phyloP scores from a whole-genome alignment of 2,888 invertebrate genomes.

The Tenthredo mesomela region DNA sequence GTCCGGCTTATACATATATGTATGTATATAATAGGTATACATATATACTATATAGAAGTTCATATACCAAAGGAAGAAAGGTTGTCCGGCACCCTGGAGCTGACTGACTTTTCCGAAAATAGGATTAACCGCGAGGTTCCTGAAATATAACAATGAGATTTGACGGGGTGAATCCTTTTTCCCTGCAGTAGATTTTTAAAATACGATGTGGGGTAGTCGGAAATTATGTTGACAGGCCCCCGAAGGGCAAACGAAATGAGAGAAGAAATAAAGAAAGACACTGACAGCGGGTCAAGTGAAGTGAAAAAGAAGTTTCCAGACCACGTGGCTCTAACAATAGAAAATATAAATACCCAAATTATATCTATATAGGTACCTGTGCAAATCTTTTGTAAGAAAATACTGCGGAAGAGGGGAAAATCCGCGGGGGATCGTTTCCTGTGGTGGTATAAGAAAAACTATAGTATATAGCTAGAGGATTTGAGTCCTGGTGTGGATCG shows the following conservation, averaged over 20 bases:
- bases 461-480: too few relatives aligned
- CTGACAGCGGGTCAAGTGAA: background rate
- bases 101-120: background rate
- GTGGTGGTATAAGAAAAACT: background rate
- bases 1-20: background rate
- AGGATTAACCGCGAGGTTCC: constrained; percentile 7
- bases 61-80: background rate
- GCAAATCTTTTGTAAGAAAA: background rate
- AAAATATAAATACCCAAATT: background rate
- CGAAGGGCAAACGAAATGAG: background rate
- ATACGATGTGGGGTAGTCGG: background rate
- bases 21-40: background rate
- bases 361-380: background rate
- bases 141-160: background rate
- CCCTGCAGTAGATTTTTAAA: background rate
- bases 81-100: background rate
- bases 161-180: background rate
- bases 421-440: background rate
- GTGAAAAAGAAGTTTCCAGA: background rate
- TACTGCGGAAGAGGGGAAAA: too few relatives aligned
- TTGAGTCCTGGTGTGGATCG: background rate
- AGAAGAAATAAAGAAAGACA: background rate
- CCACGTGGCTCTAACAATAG: background rate
- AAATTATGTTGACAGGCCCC: constrained; percentile 5
- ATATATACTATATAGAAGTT: too few relatives aligned